These are phyloP conservation scores for Steatornis caripensis DNA, from an alignment of 2,113 vertebrate species.

Conservation along the genomic window DNA sequence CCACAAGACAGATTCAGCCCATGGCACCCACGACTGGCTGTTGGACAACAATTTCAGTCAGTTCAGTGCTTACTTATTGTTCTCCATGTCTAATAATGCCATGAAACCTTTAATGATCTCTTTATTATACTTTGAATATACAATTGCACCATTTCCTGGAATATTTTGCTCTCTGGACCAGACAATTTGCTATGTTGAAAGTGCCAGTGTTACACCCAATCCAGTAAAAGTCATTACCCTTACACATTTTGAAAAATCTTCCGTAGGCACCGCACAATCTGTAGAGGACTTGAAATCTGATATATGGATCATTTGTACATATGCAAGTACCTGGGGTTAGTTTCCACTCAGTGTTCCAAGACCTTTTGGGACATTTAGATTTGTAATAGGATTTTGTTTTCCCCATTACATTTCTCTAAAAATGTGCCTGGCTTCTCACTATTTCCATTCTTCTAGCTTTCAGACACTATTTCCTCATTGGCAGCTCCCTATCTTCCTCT, in stretches of 20 bases:
- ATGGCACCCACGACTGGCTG: neutral
- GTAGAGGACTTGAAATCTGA: neutral
- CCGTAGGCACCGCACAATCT: neutral
- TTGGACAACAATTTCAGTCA: neutral
- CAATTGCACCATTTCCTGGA: conserved; percentile 40
- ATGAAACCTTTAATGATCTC: neutral
- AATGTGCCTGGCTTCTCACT: conserved; percentile 46
- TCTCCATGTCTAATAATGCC: neutral
- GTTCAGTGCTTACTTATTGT: neutral
- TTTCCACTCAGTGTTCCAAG: conserved; percentile 26
- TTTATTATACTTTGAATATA: conserved; percentile 24
- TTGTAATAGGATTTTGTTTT: conserved; percentile 37
- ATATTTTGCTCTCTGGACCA: conserved; percentile 4
- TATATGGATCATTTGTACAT: neutral
- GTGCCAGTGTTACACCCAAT: neutral
- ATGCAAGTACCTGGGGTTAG: neutral
- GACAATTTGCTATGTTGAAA: conserved; percentile 1
- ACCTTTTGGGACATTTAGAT: conserved; percentile 2
- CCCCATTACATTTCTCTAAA: conserved; percentile 4
- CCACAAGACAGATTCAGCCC: neutral
- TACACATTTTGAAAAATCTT: neutral
- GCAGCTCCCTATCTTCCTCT: conserved; percentile 52
- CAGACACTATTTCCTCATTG: conserved; percentile 55
- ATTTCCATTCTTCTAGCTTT: conserved; percentile 54
- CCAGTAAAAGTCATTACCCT: conserved; percentile 29